These are phyloP conservation scores for Enteromius fasciolatus DNA, from an alignment of 2,797 vertebrate species.

Conservation along the genomic window DNA sequence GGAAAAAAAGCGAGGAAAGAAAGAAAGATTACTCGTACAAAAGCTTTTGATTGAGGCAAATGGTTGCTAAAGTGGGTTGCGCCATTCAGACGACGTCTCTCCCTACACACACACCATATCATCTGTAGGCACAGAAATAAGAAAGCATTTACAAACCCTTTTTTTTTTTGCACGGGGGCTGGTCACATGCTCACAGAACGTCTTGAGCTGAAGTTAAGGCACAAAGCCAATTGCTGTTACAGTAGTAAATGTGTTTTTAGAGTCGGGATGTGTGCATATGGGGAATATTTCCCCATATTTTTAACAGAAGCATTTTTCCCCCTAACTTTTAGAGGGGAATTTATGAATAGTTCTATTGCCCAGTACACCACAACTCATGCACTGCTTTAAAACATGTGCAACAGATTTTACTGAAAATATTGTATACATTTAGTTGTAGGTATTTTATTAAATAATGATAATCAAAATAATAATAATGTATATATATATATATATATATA, in stretches of 20 bases:
- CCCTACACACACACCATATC: slow-evolving; percentile 65
- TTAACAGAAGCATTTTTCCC: neutral
- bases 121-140: slow-evolving; percentile 61
- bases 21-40: slow-evolving; percentile 76
- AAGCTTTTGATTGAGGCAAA: slow-evolving; percentile 70
- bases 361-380: neutral
- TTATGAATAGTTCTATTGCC: neutral
- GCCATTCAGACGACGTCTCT: slow-evolving; percentile 65
- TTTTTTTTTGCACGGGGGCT: slow-evolving; percentile 59
- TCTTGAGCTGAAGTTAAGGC: slow-evolving; percentile 42
- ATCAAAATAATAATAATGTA: neutral
- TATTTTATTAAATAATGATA: neutral
- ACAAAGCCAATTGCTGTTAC: slow-evolving; percentile 8
- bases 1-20: slow-evolving; percentile 55
- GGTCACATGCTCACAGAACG: slow-evolving; percentile 56
- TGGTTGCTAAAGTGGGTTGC: slow-evolving; percentile 71
- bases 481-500: too few relatives aligned
- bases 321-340: neutral
- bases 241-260: slow-evolving; percentile 33
- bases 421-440: neutral
- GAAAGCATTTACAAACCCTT: slow-evolving; percentile 60
- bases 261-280: neutral
- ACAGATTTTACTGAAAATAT: neutral
- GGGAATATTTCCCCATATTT: too few relatives aligned
- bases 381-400: neutral